Conservation (phyloP, 2,888 invertebrate genomes). For the Abrostola triplasia region DNA sequence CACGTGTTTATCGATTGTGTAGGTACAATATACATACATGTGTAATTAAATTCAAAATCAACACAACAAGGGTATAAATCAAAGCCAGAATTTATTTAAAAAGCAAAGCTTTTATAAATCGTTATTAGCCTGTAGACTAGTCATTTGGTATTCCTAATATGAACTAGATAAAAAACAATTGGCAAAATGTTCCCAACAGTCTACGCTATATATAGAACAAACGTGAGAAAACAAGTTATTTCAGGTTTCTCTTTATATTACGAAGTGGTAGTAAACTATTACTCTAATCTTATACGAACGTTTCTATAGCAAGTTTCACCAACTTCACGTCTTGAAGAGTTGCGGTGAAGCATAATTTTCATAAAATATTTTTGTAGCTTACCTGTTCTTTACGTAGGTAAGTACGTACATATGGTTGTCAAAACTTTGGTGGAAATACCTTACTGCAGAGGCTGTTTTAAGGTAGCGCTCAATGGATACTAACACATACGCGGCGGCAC, state of each 20-base stretch:
- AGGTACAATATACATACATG: too few species aligned
- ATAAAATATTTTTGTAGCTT: not conserved
- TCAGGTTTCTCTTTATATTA: conserved; percentile 19
- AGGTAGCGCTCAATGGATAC: too few species aligned
- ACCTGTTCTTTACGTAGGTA: too few species aligned
- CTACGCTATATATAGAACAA: conserved; percentile 30
- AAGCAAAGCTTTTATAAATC: conserved; percentile 31
- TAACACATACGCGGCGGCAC: too few species aligned
- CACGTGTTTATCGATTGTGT: too few species aligned
- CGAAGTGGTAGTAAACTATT: conserved; percentile 23
- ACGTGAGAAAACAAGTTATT: conserved; percentile 45
- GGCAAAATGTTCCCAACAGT: conserved; percentile 45
- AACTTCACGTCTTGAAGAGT: conserved; percentile 14
- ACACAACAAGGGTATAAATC: too few species aligned
- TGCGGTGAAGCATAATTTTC: not conserved
- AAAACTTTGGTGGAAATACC: too few species aligned
- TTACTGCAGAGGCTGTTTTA: too few species aligned
- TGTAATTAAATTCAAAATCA: too few species aligned
- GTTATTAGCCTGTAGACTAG: conserved; percentile 10
- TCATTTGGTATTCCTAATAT: conserved; percentile 19
- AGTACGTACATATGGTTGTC: too few species aligned
- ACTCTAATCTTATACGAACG: conserved; percentile 17
- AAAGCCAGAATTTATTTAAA: not conserved
- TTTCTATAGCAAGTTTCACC: conserved; percentile 7
- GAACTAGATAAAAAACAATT: conserved; percentile 29